Evolutionary conservation across 2,797 vertebrate genomes (phyloP).

Genomic region (Acipenser transmontanus): DNA sequence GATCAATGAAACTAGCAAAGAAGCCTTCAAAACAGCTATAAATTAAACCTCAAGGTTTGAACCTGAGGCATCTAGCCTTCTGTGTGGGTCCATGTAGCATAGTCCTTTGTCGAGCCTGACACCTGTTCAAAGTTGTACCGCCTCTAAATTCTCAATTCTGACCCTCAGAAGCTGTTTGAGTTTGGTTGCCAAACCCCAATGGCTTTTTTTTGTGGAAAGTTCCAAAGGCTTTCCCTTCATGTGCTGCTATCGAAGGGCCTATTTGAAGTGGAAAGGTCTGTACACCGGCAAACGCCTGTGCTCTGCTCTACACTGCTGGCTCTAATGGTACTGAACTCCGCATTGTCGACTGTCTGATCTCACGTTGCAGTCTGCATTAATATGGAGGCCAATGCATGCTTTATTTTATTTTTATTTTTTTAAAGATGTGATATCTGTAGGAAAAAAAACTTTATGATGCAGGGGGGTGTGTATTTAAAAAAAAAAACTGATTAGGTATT

Average conservation of each 20-base stretch:
- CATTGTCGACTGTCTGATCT: conserved; percentile 33
- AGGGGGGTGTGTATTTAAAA: too few species aligned
- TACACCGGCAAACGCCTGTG: conserved; percentile 31
- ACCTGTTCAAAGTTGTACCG: too few species aligned
- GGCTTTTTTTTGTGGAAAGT: conserved; percentile 34
- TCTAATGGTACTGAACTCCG: conserved; percentile 43
- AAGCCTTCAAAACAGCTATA: too few species aligned
- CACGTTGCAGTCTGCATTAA: neutral
- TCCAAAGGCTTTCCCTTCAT: conserved; percentile 33
- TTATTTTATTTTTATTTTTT: neutral
- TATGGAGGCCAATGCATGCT: neutral
- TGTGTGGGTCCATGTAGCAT: too few species aligned
- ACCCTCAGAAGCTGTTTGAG: neutral
- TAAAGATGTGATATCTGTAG: neutral
- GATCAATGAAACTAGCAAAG: too few species aligned
- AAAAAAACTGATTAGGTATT: too few species aligned
- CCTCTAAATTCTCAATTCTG: too few species aligned
- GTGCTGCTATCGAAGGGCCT: conserved; percentile 36
- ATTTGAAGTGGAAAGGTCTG: conserved; percentile 33
- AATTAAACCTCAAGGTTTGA: too few species aligned
- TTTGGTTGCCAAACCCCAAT: neutral
- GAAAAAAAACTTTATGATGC: neutral
- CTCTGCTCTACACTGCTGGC: conserved; percentile 30
- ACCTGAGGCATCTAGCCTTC: too few species aligned
- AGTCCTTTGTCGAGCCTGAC: too few species aligned